Evolutionary conservation across 92 coral and sea anemone genomes (phyloP), one percentile per base, ranked within the genome.

Genomic region (Isaurus tuberculatus): DNA sequence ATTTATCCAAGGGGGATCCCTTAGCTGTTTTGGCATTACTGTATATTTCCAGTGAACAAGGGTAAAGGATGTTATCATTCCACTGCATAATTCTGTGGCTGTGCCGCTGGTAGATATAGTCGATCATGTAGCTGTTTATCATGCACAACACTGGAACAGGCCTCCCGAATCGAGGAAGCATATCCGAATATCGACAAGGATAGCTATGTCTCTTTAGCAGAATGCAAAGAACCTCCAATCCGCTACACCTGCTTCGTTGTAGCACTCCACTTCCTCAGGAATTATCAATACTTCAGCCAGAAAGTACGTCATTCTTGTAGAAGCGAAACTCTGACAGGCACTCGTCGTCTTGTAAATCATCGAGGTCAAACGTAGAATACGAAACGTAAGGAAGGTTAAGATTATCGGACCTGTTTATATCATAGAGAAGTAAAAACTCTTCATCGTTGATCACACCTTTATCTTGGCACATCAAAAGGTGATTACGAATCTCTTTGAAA

Each of bases 151-250:
- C 70, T 28, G 83, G 65, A 2, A 53, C 67, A 30, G n/a, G n/a
- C n/a, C n/a, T n/a, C n/a, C n/a, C n/a, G n/a, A n/a, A n/a, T n/a
- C 29, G 66, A 43, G 82, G 31, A 19, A 75, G 4, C 82, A 75
- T 75, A 34, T 75, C 82, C 6, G 75, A 64, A 3, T 66, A 80
- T 64, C 73, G 48, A 80, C 85, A 80, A 6, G 85, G 85, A 31
- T 80, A 80, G 14, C 49, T 16, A 32, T 2, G 28, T 80, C 85
- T 29, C 74, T 80, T 80, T 33, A 80, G 74, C 2, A 80, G 0
- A 67, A 82, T 82, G 40, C 86, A 82, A 3, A 66, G 66, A 42
- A 65, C 86, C 36, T 82, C 86, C 78, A 82, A 19, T 42, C 86
- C 79, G 2, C 22, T 26, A 79, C 72, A 61, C 6, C n/a, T 31